Conservation (phyloP, 1,140 invertebrate genomes). For the Popillia japonica region DNA sequence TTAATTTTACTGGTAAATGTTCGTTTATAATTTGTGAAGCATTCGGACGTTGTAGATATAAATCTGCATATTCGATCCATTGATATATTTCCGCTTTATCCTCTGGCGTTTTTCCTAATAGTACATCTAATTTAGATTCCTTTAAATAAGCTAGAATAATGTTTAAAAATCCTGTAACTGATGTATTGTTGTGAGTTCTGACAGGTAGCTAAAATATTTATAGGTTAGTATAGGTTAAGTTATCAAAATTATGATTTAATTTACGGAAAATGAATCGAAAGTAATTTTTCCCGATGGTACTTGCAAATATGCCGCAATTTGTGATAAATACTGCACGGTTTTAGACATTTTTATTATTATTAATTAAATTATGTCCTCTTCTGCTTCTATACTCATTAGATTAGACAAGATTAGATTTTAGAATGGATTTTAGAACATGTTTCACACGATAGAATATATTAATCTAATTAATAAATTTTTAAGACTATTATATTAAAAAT, state of each 20-base stretch:
- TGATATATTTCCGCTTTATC: constrained; percentile 55
- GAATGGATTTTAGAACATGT: too few relatives aligned
- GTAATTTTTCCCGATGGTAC: constrained; percentile 47
- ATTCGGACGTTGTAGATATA: constrained; percentile 46
- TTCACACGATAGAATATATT: too few relatives aligned
- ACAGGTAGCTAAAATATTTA: constrained; percentile 42
- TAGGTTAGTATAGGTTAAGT: constrained; percentile 27
- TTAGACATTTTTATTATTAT: constrained; percentile 2
- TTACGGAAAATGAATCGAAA: constrained; percentile 43
- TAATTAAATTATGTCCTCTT: too few relatives aligned
- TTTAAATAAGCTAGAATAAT: constrained; percentile 52
- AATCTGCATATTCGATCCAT: constrained; percentile 56
- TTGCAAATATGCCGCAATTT: constrained; percentile 47
- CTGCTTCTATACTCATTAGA: too few relatives aligned
- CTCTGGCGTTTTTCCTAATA: constrained; percentile 41
- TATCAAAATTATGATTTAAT: constrained; percentile 38
- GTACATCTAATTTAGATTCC: constrained; percentile 49
- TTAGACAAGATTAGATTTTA: too few relatives aligned
- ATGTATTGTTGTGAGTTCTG: constrained; percentile 38
- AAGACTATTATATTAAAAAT: too few relatives aligned
- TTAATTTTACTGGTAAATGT: constrained; percentile 49
- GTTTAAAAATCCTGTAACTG: constrained; percentile 46
- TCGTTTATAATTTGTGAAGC: constrained; percentile 44
- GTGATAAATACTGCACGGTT: constrained; percentile 41
- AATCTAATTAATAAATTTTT: too few relatives aligned